Base-by-base conservation (phyloP, 92 coral and sea anemone genomes). In the Hydrozoanthus gracilis region DNA sequence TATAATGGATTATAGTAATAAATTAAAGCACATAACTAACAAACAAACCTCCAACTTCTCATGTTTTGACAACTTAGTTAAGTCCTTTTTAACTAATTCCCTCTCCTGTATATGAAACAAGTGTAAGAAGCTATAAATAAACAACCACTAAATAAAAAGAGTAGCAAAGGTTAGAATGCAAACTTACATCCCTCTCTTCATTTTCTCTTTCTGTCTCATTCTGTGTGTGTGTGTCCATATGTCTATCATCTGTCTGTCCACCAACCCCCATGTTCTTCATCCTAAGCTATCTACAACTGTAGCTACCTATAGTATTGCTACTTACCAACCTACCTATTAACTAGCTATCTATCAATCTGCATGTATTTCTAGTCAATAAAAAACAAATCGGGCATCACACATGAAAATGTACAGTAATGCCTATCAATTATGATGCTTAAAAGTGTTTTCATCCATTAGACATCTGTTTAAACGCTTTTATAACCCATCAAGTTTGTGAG, bases 11-110 rank as follows among this genome's bases (percentile, higher is more conserved):
- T 27, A 27, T 11, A 15, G 10, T 12, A 54, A 79, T 17, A 61
- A 14, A 2, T 8, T 8, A 0, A 20, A n/a, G 14, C n/a, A 0
- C 2, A 35, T 16, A 20, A 13, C 47, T 10, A 20, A 44, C 15
- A n/a, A 11, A 64, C 82, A 46, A 79, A 94, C 99, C 96, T 96
- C 92, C 68, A 96, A 60, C 88, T 96, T 96, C 76, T 95, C 97
- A 82, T 91, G 94, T 56, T 88, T 95, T 12, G 99, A 91, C 69
- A 96, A 90, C 77, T 96, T 96, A 55, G 96, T 83, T 11, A 96
- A 93, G 82, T 96, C 99, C 87, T 91, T 92, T 47, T 89, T 66
- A 47, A 93, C 83, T 78, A 60, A 87, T 76, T 89, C 94, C 83
- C 89, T 79, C 44, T 79, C 84, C 84, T 79, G 73, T 2, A 71